Evolutionary conservation across 1,140 invertebrate species (phyloP), one percentile per base, ranked within the genome.

Genomic region (Drosophila saltans): DNA sequence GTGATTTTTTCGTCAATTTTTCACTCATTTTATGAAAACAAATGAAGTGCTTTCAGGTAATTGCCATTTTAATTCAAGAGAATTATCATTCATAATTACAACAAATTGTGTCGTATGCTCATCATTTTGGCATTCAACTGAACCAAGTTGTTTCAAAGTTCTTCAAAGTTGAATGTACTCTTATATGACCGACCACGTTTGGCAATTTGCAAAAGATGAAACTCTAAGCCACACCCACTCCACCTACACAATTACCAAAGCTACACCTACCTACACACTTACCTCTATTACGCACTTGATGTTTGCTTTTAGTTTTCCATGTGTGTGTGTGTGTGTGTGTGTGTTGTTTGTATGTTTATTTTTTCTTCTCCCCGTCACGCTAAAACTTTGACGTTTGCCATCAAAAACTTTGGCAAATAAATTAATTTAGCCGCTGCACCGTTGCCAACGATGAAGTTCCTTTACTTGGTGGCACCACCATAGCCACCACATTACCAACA

Each of bases 341-440:
- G 33, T 36, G 33, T 36, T 36, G 33, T 36, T 36, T 36, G 33
- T 52, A 39, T 48, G 43, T 26, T 43, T 72, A 24, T 68, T 70
- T 56, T 30, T 30, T 4, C 28, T 30, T 2, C 28, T 7, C 33
- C 33, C 33, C 41, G 74, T 28, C 60, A 58, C 69, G 72, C 33
- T 48, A 60, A 69, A 88, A 88, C 80, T 88, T 89, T 84, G 73
- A 78, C 80, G 89, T 78, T 67, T 66, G 71, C 74, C 80, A 74
- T 84, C 80, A 68, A 52, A 88, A 89, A 89, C 59, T 89, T 89
- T 66, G 81, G 84, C 78, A 89, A 89, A 89, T 89, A 90, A 89
- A 89, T 89, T 89, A 89, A 89, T 89, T 89, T 89, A 84, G 66
- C 67, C 74, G 67, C 72, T 55, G 74, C 59, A 66, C 24, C 62